Evolutionary conservation across 2,888 invertebrate species (phyloP), one percentile per base, ranked within the genome.

Genomic region (Sphaeridia pumilis): DNA sequence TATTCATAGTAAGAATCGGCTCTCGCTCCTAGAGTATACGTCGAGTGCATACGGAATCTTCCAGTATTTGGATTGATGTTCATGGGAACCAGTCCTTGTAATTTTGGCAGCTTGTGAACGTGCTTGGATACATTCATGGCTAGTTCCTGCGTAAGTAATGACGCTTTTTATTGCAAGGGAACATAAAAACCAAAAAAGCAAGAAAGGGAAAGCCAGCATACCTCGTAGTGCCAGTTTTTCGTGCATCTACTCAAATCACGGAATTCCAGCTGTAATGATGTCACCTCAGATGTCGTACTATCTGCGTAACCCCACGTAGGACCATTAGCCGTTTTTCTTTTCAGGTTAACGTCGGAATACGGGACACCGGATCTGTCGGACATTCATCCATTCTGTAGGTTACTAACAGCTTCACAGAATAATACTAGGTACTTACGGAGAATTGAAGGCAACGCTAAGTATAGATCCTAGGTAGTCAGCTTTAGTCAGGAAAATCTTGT

Each of bases 1-100:
- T 98, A 98, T 71, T 98, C 98, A 70, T 99, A 98, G 72, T 98
- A 99, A 67, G 92, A 93, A 71, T 98, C 98, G 0, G 93, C 94
- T 35, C 97, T 76, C 0, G 97, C 97, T 0, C 98, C 98, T 14
- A 98, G 74, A 0, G 97, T 97, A 54, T 98, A 88, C 1, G 89
- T 82, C 66, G 84, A 83, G 17, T 38, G 38, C n/a, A 81, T 81
- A 44, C 90, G 74, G 69, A 97, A 94, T 35, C 82, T 78, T 1
- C 97, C 98, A 0, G 86, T 87, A 67, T 86, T 84, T 0, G 97
- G 89, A 70, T 90, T 94, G 58, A 99, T 93, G 71, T 93, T 97
- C 70, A 98, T 97, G 24, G 95, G 97, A 64, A 98, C 95, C 49
- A 99, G 76, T 2, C 97, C 97, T 67, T 89, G 84, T 46, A 81